These are phyloP conservation scores for Drosophila bifasciata DNA, from an alignment of 1,140 invertebrate genomes.

Conservation along the genomic window DNA sequence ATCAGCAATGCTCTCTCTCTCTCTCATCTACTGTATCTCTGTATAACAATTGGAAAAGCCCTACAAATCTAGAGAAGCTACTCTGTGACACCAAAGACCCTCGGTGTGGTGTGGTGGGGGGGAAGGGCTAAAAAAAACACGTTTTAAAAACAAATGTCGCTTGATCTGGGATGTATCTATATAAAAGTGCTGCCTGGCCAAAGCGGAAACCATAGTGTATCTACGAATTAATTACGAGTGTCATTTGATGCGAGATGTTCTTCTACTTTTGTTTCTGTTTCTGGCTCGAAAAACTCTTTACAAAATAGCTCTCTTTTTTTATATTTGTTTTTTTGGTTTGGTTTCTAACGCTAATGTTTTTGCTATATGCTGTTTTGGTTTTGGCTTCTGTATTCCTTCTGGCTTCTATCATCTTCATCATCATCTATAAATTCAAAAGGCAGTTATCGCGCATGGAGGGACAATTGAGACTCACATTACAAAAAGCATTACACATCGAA, in stretches of 20 bases:
- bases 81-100: no score
- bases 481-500: slow-evolving; percentile 56
- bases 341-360: slow-evolving; percentile 3
- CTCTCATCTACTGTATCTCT: no score
- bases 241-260: slow-evolving; percentile 22
- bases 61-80: no score
- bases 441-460: slow-evolving; percentile 79
- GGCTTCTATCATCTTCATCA: slow-evolving; percentile 32
- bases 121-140: no score
- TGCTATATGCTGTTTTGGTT: slow-evolving; percentile 15
- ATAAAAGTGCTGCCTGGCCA: no score
- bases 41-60: no score
- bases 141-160: no score
- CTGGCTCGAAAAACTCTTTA: slow-evolving; percentile 59
- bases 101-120: no score
- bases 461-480: slow-evolving; percentile 71
- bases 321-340: slow-evolving; percentile 11
- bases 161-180: no score
- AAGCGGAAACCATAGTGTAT: slow-evolving; percentile 33
- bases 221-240: slow-evolving; percentile 2
- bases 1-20: no score
- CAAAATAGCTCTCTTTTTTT: slow-evolving; percentile 55
- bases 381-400: slow-evolving; percentile 28
- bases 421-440: slow-evolving; percentile 70
- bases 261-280: slow-evolving; percentile 8